Evolutionary conservation across 2,888 invertebrate genomes (phyloP).

Genomic region (Zootermopsis nevadensis): DNA sequence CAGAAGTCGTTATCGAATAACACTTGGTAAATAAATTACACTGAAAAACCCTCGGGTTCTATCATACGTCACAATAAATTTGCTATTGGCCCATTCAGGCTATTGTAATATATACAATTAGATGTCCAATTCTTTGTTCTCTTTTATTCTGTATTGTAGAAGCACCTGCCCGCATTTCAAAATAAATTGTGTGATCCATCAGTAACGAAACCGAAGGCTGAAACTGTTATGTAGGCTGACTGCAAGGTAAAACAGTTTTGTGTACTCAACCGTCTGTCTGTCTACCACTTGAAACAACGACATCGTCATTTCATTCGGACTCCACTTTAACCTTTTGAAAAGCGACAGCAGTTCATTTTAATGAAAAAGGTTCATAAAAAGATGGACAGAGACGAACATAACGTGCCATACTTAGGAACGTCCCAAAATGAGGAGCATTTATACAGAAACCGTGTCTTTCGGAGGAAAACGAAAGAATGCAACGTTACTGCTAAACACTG

Average conservation of each 20-base stretch:
- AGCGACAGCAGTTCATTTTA: background rate
- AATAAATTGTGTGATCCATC: background rate
- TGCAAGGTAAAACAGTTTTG: background rate
- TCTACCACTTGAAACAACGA: slow-evolving; percentile 22
- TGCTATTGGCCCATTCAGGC: background rate
- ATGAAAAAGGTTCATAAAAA: background rate
- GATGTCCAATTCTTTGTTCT: background rate
- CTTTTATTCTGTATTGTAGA: background rate
- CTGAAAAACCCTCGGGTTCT: too few relatives aligned
- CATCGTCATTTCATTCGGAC: slow-evolving; percentile 20
- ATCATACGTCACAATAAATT: too few relatives aligned
- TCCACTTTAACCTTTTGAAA: slow-evolving; percentile 25
- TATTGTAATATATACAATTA: background rate
- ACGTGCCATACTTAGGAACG: background rate
- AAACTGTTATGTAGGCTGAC: background rate
- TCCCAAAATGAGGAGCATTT: background rate
- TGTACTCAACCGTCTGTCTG: slow-evolving; percentile 4
- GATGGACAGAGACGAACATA: background rate
- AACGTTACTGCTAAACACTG: too few relatives aligned
- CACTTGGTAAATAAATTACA: too few relatives aligned
- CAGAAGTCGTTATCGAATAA: too few relatives aligned
- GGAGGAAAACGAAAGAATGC: background rate
- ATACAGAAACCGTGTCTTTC: background rate
- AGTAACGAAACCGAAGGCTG: background rate
- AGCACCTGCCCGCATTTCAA: background rate